A percentile compares a stretch with the other conserved stretches of the same genome.
Evolutionary conservation across 2,113 vertebrate genomes (phyloP).

Genomic region (Crotalus tigris): DNA sequence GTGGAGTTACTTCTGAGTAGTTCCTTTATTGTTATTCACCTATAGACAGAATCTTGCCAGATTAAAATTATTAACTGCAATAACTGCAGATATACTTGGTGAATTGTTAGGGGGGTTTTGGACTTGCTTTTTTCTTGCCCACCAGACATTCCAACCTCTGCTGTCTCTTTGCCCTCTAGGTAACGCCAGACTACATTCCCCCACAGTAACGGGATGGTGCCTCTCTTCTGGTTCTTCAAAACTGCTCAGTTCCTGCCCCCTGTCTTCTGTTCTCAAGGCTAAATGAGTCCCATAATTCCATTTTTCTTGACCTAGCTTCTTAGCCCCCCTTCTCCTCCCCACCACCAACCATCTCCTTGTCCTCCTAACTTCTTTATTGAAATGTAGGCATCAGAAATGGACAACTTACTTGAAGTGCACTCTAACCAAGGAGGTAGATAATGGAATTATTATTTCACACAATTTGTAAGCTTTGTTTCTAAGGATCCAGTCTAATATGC

Average conservation of each 20-base stretch:
- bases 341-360: neutral
- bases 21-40: neutral
- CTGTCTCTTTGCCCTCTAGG: neutral
- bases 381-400: neutral
- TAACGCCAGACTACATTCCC: neutral
- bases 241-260: neutral
- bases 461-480: neutral
- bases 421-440: neutral
- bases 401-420: neutral
- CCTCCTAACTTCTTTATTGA: neutral
- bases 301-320: neutral
- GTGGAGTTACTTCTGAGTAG: neutral
- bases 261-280: neutral
- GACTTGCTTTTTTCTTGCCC: neutral
- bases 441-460: neutral
- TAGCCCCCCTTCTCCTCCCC: neutral
- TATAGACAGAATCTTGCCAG: neutral
- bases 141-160: neutral
- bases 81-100: neutral
- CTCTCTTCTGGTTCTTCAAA: neutral
- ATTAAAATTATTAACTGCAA: neutral
- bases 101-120: neutral
- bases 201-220: neutral
- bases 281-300: neutral
- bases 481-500: neutral